Evolutionary conservation across 2,888 invertebrate genomes (phyloP), one percentile per base, ranked within the genome.

Genomic region (Drosophila kambysellisi): DNA sequence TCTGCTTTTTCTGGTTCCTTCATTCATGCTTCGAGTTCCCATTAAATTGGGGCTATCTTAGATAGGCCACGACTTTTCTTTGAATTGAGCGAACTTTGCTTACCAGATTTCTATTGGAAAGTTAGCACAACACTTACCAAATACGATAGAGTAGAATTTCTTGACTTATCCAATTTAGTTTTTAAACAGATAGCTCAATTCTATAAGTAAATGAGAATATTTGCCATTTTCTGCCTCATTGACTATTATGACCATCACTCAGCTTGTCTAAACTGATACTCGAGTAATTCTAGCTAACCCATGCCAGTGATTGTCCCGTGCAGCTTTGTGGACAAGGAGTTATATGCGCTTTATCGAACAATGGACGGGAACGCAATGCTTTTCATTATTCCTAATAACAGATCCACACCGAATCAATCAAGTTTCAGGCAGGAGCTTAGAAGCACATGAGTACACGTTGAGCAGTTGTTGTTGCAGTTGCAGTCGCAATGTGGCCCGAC

Each of bases 371-470:
- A 33, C 20, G 25, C 20, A 32, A 39, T 46, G 62, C 70, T 59
- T 71, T 67, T 50, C 66, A 73, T 72, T 75, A 78, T 64, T 67
- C 81, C 64, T 81, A 70, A 78, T 82, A 83, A 74, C 61, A 70
- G 62, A 58, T 35, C 61, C 58, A 69, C 46, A 65, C 35, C 48
- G 59, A 69, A 83, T 74, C 87, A 69, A 74, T 81, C 89, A 76
- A 39, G 33, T 30, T 43, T n/a, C 20, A 63, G n/a, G 51, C 57
- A 33, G 37, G 57, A 53, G 50, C 60, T 50, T 61, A 58, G 48
- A 37, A 32, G 54, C 78, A 62, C 53, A 58, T 37, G 46, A 58
- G 46, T 48, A 54, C 35, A 35, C 35, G 33, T 12, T 29, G 37
- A 20, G 59, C 29, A 25, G 41, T 51, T 41, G 48, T 33, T 37